phyloP scores from a whole-genome alignment of 2,797 vertebrate genomes.

The Diceros bicornis region DNA sequence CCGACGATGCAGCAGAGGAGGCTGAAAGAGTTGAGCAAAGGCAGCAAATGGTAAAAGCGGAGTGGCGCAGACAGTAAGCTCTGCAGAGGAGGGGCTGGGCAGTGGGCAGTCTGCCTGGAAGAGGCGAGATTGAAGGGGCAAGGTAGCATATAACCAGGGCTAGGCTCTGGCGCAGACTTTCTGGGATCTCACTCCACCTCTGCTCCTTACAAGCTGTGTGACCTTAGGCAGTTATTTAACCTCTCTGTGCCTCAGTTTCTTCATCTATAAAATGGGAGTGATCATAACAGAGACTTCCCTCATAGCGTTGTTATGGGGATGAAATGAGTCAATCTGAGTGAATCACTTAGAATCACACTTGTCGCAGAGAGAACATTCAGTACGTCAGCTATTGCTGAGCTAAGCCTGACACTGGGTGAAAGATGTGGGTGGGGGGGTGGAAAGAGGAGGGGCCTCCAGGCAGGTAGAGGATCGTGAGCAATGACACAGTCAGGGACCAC shows the following conservation, averaged over 20 bases:
- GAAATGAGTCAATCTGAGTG: no score
- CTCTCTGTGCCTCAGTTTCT: background rate
- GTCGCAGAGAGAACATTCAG: background rate
- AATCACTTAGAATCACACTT: background rate
- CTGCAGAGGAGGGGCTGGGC: no score
- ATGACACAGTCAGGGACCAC: background rate
- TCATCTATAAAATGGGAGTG: background rate
- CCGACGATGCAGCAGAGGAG: background rate
- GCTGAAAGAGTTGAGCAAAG: background rate
- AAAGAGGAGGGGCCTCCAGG: background rate
- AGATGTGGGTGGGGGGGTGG: background rate
- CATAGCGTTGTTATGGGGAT: rapidly evolving
- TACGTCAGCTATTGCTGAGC: background rate
- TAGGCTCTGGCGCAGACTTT: background rate
- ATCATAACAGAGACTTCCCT: background rate
- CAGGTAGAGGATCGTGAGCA: background rate
- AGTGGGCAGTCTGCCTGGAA: background rate
- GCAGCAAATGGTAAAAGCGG: background rate
- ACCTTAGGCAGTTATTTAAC: background rate
- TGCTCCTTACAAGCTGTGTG: background rate
- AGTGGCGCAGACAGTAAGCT: background rate
- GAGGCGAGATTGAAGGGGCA: no score
- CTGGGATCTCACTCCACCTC: background rate
- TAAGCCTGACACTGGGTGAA: background rate
- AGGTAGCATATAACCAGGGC: background rate